Evolutionary conservation across 1,140 invertebrate species (phyloP), one percentile per base, ranked within the genome.

Genomic region (Drosophila grimshawi): DNA sequence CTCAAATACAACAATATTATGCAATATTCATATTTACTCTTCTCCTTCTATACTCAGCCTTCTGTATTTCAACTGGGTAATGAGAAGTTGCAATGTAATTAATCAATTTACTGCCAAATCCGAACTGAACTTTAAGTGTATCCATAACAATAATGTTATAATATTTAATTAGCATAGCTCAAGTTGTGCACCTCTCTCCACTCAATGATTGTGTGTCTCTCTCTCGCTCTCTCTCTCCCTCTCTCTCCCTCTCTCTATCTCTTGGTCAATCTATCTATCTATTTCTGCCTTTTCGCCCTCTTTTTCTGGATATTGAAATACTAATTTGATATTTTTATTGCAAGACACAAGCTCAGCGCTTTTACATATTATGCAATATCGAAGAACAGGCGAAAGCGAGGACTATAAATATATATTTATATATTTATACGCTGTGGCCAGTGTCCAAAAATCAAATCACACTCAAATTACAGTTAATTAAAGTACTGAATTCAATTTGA

Each of bases 401-500:
- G 10, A 29, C 39, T 35, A 35, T 27, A 7, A 29, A 5, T 46
- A 27, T 5, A 2, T 35, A 52, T 46, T 3, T 33, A 27, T 45
- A n/a, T n/a, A 30, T 33, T 3, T 29, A 7, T 53, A 33, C 37
- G 7, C 27, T 48, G 35, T 27, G 70, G 51, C 10, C n/a, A 52
- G 19, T 59, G 43, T 33, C 49, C 33, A 46, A 67, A 56, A 69
- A 63, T 43, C 51, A 63, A 69, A 69, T 69, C 39, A 56, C 43
- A 5, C 66, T 74, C 66, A 60, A 57, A 52, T 74, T 74, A 63
- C 71, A 70, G 0, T 48, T 70, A 69, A 74, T 68, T 74, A 27
- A 60, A 55, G 64, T 48, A 46, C 11, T 27, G 63, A 61, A 55
- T 68, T 68, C 51, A 35, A 41, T 52, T 65, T 52, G 8, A 65